These are phyloP conservation scores for Amniataba percoides DNA, from an alignment of 2,797 vertebrate species.

Conservation along the genomic window DNA sequence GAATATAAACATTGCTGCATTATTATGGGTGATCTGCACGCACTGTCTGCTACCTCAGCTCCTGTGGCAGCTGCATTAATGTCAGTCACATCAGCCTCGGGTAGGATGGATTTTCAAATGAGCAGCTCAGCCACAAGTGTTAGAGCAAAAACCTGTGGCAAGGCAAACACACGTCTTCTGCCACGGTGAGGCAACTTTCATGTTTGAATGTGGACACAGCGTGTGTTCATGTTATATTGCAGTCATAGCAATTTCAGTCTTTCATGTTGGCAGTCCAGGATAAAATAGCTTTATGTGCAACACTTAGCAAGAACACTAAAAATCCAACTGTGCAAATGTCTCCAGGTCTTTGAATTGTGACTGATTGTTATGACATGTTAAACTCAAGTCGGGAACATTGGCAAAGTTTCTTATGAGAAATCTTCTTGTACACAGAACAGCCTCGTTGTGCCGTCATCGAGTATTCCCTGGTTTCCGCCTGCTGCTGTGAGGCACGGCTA, in stretches of 20 bases:
- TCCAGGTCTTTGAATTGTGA: slow-evolving; percentile 29
- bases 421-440: slow-evolving; percentile 31
- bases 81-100: slow-evolving; percentile 11
- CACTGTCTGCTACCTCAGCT: slow-evolving; percentile 12
- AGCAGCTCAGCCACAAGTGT: neutral
- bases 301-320: neutral
- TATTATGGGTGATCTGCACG: slow-evolving; percentile 24
- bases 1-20: slow-evolving; percentile 3
- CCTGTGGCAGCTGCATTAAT: slow-evolving; percentile 2
- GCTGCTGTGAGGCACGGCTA: slow-evolving; percentile 42
- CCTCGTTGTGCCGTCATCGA: slow-evolving; percentile 32
- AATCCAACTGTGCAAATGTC: neutral
- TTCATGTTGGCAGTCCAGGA: neutral
- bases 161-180: slow-evolving; percentile 7
- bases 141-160: neutral
- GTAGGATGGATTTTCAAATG: slow-evolving; percentile 17
- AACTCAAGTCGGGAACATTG: slow-evolving; percentile 17
- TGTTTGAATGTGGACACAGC: slow-evolving; percentile 4
- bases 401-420: slow-evolving; percentile 28
- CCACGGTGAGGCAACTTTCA: neutral
- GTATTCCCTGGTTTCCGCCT: slow-evolving; percentile 27
- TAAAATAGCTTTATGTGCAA: neutral
- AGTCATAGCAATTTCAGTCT: neutral
- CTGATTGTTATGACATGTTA: slow-evolving; percentile 23
- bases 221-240: neutral